Evolutionary conservation across 2,888 invertebrate species (phyloP).

Genomic region (Melipona beecheii): DNA sequence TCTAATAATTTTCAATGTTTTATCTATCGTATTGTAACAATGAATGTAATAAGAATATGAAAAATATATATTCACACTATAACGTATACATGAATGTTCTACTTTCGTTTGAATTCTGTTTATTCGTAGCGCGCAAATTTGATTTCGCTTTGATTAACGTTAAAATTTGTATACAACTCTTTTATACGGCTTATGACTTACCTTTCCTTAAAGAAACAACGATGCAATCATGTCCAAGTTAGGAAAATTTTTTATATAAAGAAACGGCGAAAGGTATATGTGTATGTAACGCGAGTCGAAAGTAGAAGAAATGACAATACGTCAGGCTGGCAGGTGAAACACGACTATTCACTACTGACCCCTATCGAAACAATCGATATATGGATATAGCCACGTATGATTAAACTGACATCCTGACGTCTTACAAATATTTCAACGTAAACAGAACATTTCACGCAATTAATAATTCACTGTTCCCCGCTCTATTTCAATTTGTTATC

Average conservation of each 20-base stretch:
- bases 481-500: background rate
- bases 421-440: slow-evolving; percentile 50
- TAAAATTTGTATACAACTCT: background rate
- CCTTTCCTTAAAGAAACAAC: slow-evolving; percentile 32
- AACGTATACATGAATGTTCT: background rate
- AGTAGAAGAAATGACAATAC: slow-evolving; percentile 73
- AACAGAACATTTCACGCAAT: slow-evolving; percentile 25
- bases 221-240: slow-evolving; percentile 33
- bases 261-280: slow-evolving; percentile 5
- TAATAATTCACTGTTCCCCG: slow-evolving; percentile 21
- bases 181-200: slow-evolving; percentile 37
- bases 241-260: background rate
- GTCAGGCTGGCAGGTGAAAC: slow-evolving; percentile 70
- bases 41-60: background rate
- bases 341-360: slow-evolving; percentile 80
- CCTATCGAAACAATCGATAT: slow-evolving; percentile 80
- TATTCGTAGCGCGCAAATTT: slow-evolving; percentile 38
- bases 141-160: background rate
- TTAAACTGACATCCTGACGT: slow-evolving; percentile 60
- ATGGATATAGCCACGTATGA: slow-evolving; percentile 80
- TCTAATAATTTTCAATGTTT: background rate
- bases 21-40: background rate
- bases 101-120: slow-evolving; percentile 30
- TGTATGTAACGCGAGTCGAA: slow-evolving; percentile 53
- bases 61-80: slow-evolving; percentile 3